phyloP scores from a whole-genome alignment of 2,888 invertebrate genomes.

The Eutolmus rufibarbis region DNA sequence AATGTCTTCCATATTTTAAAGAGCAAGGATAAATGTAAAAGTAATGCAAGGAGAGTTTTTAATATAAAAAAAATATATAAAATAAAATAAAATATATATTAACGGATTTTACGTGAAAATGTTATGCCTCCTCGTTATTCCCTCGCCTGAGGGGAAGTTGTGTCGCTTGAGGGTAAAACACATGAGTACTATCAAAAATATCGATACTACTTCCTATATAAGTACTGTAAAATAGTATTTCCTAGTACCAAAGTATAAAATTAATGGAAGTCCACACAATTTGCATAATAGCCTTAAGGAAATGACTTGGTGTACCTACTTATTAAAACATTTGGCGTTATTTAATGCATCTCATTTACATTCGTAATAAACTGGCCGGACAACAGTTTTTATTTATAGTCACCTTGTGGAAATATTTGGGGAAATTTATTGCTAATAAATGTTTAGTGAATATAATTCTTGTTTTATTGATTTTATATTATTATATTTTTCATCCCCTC shows the following conservation, averaged over 20 bases:
- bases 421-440: conserved; percentile 17
- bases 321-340: not conserved
- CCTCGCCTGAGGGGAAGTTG: not conserved
- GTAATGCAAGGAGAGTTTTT: not conserved
- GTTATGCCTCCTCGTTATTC: not conserved
- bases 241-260: not conserved
- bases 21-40: not conserved
- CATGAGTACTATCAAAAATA: not conserved
- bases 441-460: conserved; percentile 7
- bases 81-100: not conserved
- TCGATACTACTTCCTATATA: not conserved
- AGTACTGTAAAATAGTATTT: not conserved
- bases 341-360: not conserved
- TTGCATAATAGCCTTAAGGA: not conserved
- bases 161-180: not conserved
- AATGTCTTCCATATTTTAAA: conserved; percentile 35
- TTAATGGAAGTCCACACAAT: not conserved
- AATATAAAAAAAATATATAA: not conserved
- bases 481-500: no score
- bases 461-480: not conserved
- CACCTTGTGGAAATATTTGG: not conserved
- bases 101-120: not conserved
- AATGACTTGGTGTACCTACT: not conserved
- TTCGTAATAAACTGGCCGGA: not conserved
- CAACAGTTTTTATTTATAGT: not conserved